Evolutionary conservation across 2,797 vertebrate species (phyloP).

Genomic region (Aphelocoma californica): DNA sequence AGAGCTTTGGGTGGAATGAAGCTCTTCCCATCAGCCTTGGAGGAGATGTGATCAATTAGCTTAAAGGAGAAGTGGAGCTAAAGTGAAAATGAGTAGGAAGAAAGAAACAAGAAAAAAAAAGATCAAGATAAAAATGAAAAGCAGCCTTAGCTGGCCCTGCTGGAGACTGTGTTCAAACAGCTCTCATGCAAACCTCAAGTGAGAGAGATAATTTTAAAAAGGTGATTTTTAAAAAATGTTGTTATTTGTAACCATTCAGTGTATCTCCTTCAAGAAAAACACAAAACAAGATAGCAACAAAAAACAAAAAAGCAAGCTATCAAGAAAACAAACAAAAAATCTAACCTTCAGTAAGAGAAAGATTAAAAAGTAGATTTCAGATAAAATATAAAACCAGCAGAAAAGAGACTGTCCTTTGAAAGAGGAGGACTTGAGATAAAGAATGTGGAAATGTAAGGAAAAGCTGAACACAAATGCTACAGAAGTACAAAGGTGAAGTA

Average conservation of each 20-base stretch:
- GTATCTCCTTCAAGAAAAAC: background rate
- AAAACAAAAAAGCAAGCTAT: background rate
- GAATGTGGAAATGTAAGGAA: background rate
- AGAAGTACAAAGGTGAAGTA: background rate
- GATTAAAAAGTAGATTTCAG: background rate
- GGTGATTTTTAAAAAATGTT: background rate
- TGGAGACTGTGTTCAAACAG: background rate
- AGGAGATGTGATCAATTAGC: background rate
- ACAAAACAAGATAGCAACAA: background rate
- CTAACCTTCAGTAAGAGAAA: background rate
- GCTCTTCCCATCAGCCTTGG: background rate
- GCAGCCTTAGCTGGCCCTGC: background rate
- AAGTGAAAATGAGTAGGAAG: background rate
- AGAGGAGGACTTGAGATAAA: background rate
- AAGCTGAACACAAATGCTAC: background rate
- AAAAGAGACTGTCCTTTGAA: background rate
- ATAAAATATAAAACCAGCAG: background rate
- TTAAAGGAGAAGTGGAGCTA: background rate
- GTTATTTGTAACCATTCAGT: background rate
- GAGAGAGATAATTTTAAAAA: background rate
- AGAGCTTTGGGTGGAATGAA: background rate
- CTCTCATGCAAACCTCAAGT: background rate
- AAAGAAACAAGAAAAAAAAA: background rate
- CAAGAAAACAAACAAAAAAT: background rate
- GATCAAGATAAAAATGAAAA: background rate